These are phyloP conservation scores for fruit fly (Drosophila melanogaster) DNA, from an alignment of 1,140 invertebrate species.

Conservation along the genomic window Release_6_plus_ISO1_MT NC_004354.4:707001-707500, in stretches of 20 bases:
- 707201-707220: conserved; percentile 32
- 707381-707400: not conserved
- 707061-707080: no score
- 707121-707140: no score
- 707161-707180: conserved; percentile 52
- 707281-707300: no score
- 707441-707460: no score
- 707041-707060: no score
- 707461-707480: no score
- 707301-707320: conserved; percentile 4
- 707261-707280: conserved; percentile 10
- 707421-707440: no score
- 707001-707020: not conserved
- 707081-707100: not conserved
- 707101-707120: not conserved
- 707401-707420: not conserved
- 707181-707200: conserved; percentile 62
- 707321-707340: conserved; percentile 13
- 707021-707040: no score
- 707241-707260: conserved; percentile 48
- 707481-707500: conserved; percentile 9
- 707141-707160: conserved; percentile 6
- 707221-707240: conserved; percentile 28
- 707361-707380: not conserved
- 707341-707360: conserved; percentile 17